Evolutionary conservation across 2,888 invertebrate genomes (phyloP), one percentile per base, ranked within the genome.

Genomic region (Cryptus armator): DNA sequence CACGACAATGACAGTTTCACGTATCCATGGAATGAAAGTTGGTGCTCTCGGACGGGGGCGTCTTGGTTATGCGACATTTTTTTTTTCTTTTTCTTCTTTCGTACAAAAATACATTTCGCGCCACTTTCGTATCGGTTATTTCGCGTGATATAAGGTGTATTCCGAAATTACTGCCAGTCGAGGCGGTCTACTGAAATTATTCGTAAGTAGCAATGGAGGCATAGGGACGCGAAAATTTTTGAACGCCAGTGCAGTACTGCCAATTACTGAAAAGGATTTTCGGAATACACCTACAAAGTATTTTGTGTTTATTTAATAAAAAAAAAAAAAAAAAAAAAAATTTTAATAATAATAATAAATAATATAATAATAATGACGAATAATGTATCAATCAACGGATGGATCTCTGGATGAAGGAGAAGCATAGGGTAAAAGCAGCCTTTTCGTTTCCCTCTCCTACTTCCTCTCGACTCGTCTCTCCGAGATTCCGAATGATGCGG

Each of bases 381-480:
- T 24, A 24, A 56, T 56, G 56, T 10, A 12, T 2, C 24, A 10
- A 56, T 12, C 4, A 56, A 56, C 19, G 56, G 24, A 56, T 56
- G 56, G 12, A 56, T 24, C 24, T 62, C 56, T 62, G 24, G 43
- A 46, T 71, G 48, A 24, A 16, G 6, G 5, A 12, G 12, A 24
- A 24, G 16, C 6, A 59, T 24, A n/a, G 37, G 24, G 19, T 37
- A 37, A 37, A 44, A 62, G 10, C 32, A 48, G 51, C 16, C 24
- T 43, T 3, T 53, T 75, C 37, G 43, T 67, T 82, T 44, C 66
- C 37, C 46, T 46, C 46, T 70, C 71, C 19, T 19, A 43, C 62
- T 5, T 19, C 29, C 62, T 75, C 46, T 46, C 72, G 51, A 56
- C 14, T 80, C 67, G 76, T 84, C 82, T 81, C 80, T 82, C 37